Conservation (phyloP, 2,797 vertebrate species). For the Poecile montanus region DNA sequence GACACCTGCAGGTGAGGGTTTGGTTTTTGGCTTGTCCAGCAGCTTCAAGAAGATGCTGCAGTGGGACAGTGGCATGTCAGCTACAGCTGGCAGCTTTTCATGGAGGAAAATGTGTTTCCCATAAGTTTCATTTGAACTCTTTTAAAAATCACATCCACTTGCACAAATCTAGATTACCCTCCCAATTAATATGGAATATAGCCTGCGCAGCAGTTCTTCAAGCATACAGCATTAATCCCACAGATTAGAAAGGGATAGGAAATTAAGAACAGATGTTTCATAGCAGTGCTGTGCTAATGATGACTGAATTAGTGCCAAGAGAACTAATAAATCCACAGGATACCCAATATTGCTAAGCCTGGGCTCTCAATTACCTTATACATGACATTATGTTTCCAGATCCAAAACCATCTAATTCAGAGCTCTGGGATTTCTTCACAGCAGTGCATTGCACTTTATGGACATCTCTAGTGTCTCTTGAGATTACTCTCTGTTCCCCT, state of each 20-base stretch:
- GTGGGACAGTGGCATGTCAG: background rate
- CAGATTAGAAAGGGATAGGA: slow-evolving; percentile 43
- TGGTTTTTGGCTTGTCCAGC: background rate
- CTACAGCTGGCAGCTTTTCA: background rate
- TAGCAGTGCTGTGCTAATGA: slow-evolving; percentile 6
- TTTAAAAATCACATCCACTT: background rate
- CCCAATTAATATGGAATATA: background rate
- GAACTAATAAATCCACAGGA: slow-evolving; percentile 38
- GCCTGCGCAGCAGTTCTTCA: background rate
- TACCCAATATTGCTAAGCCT: background rate
- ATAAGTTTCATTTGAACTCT: background rate
- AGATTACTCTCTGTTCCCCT: background rate
- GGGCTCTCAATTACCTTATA: slow-evolving; percentile 26
- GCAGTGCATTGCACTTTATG: background rate
- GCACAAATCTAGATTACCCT: background rate
- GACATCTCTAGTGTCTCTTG: background rate
- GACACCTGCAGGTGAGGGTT: background rate
- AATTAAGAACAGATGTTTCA: slow-evolving; percentile 58
- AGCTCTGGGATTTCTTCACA: slow-evolving; percentile 13
- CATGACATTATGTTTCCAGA: background rate
- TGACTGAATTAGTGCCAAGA: slow-evolving; percentile 33
- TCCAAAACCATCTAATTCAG: slow-evolving; percentile 4
- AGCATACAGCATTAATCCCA: slow-evolving; percentile 31
- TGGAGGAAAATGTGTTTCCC: background rate
- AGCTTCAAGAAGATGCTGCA: background rate